Evolutionary conservation across 37 sponge, comb jelly and placozoan species (phyloP).

Genomic region (Halisarca cf. caerulea): DNA sequence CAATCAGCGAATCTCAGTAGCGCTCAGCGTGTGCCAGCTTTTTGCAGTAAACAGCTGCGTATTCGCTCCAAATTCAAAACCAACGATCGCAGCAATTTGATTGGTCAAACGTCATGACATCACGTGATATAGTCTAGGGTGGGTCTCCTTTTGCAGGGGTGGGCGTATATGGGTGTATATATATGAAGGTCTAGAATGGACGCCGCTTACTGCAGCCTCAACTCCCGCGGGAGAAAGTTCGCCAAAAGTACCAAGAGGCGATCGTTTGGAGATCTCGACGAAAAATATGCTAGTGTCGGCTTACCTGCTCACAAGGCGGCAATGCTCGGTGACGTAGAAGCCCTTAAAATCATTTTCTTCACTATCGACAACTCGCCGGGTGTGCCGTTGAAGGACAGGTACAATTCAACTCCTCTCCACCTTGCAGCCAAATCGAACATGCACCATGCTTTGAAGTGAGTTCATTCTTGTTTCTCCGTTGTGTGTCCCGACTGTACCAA

Average conservation of each 20-base stretch:
- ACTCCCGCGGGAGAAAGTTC: conserved; percentile 44
- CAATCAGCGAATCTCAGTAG: too few species aligned
- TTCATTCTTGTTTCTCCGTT: too few species aligned
- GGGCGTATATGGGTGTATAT: too few species aligned
- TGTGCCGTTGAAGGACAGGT: conserved; percentile 55
- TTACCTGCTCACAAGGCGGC: conserved; percentile 84
- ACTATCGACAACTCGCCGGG: conserved; percentile 10
- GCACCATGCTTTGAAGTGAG: conserved; percentile 54
- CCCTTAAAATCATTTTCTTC: conserved; percentile 41
- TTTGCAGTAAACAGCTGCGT: too few species aligned
- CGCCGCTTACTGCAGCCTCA: conserved; percentile 29
- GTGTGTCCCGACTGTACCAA: too few species aligned
- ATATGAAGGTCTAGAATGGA: conserved; percentile 22
- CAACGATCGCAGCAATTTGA: too few species aligned
- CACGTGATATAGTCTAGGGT: too few species aligned
- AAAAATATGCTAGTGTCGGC: conserved; percentile 41
- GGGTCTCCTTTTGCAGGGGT: too few species aligned
- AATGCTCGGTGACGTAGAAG: conserved; percentile 56
- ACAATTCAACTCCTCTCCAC: conserved; percentile 72
- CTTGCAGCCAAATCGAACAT: conserved; percentile 57
- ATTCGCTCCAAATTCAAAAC: too few species aligned
- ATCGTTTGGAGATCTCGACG: not conserved
- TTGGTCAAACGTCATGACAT: too few species aligned
- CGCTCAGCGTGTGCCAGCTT: too few species aligned
- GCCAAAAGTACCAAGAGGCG: not conserved